Evolutionary conservation across 1,140 invertebrate species (phyloP), one percentile per base, ranked within the genome.

Genomic region (Coelopa frigida): DNA sequence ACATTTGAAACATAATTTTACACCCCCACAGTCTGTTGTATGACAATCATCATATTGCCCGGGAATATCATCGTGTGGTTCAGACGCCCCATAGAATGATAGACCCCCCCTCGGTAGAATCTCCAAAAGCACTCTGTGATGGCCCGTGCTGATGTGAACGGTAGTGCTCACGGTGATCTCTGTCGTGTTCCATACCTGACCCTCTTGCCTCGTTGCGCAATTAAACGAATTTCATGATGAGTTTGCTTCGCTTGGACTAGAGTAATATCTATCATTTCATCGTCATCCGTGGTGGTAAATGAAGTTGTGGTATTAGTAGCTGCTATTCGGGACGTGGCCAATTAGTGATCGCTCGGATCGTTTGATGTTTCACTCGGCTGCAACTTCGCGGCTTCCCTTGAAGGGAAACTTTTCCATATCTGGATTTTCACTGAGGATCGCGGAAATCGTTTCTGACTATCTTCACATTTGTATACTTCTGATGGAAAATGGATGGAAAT

Each of bases 31-130:
- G n/a, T n/a, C 97, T 57, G 99, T 99, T 4, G 97, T 99, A 70
- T 99, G 94, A 65, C 99, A 99, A 74, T 99, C 97, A 61, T 98
- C 95, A 76, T 99, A 99, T 68, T 98, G 89, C 1, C 93, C 92
- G 14, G 88, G 88, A 45, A 94, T 90, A 53, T 94, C 89, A 62
- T 89, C 87, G 5, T 74, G 78, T 57, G 79, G 79, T 64, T 78
- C 74, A 47, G 59, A 57, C 12, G 61, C 57, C 44, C 62, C 66
- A 51, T 69, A 68, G 41, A 68, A 69, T 39, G 62, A 61, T 2
- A 69, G 53, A 44, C 55, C 66, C 43, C 65, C 65, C 62, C 33
- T 68, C 65, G 54, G 56, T 61, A 29, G 61, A 52, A 44, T 68
- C 65, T 4, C 61, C 65, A 50, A 68, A 68, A 41, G 65, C 65